Conservation (phyloP, 1,140 invertebrate genomes). For the Drosophila lowei region DNA sequence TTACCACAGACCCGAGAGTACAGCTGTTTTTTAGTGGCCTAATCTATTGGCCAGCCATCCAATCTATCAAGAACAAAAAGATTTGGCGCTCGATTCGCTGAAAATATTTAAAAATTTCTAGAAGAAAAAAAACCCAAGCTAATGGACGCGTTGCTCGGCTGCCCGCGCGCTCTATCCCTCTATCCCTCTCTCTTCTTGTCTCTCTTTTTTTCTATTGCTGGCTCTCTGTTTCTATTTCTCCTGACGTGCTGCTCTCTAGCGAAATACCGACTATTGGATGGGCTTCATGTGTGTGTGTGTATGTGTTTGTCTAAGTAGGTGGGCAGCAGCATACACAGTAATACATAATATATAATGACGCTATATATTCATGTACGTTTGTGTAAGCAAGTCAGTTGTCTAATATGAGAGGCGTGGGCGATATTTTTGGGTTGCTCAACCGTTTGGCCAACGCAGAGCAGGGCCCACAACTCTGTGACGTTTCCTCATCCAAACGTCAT, state of each 20-base stretch:
- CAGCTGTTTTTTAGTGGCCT: slow-evolving; percentile 51
- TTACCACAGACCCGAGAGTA: slow-evolving; percentile 36
- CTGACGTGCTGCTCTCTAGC: slow-evolving; percentile 18
- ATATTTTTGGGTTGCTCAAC: slow-evolving; percentile 55
- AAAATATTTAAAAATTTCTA: slow-evolving; percentile 72
- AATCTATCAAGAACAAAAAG: slow-evolving; percentile 52
- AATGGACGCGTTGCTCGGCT: slow-evolving; percentile 12
- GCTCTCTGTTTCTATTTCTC: slow-evolving; percentile 11
- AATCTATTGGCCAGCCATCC: slow-evolving; percentile 51
- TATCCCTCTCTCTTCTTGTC: slow-evolving; percentile 5
- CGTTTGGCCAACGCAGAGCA: slow-evolving; percentile 44
- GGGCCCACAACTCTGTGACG: slow-evolving; percentile 44
- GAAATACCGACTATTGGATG: slow-evolving; percentile 1
- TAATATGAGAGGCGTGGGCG: slow-evolving; percentile 54
- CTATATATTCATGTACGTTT: slow-evolving; percentile 30
- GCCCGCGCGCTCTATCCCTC: too few relatives aligned
- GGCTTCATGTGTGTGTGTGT: slow-evolving; percentile 8
- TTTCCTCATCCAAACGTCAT: slow-evolving; percentile 36
- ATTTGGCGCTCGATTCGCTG: slow-evolving; percentile 14
- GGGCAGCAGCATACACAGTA: slow-evolving; percentile 31
- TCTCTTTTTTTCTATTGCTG: neutral
- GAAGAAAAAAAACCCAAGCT: slow-evolving; percentile 46
- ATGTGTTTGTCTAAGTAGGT: slow-evolving; percentile 39
- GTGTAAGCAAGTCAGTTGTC: slow-evolving; percentile 39
- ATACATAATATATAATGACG: slow-evolving; percentile 29